Evolutionary conservation across 2,113 vertebrate species (phyloP).

Genomic region (Gopherus flavomarginatus): DNA sequence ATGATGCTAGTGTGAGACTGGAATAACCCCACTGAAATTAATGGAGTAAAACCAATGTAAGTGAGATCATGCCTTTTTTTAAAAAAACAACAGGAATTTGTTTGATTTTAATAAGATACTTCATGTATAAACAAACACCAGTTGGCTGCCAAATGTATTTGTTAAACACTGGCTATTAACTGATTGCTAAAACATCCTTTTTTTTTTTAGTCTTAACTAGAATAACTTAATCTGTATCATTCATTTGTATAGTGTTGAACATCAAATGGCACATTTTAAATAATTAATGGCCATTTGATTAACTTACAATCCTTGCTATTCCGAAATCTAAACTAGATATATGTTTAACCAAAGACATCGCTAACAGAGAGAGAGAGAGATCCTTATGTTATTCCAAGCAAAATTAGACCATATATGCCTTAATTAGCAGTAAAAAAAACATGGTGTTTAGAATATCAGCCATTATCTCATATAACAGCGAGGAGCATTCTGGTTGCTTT

Average conservation of each 20-base stretch:
- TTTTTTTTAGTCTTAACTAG: not conserved
- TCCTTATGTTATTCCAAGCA: not conserved
- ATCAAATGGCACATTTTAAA: not conserved
- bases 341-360: not conserved
- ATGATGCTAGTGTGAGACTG: not conserved
- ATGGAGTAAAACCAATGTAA: not conserved
- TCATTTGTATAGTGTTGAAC: rapidly evolving
- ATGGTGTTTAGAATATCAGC: not conserved
- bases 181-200: not conserved
- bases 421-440: not conserved
- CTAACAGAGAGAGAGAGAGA: not conserved
- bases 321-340: not conserved
- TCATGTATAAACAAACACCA: not conserved
- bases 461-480: not conserved
- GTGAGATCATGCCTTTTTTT: not conserved
- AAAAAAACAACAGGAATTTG: not conserved
- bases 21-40: not conserved
- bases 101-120: not conserved
- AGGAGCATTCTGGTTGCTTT: not conserved
- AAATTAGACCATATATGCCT: not conserved
- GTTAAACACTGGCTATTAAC: not conserved
- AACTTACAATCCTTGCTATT: not conserved
- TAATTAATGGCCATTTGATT: not conserved
- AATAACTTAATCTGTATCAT: not conserved
- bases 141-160: not conserved